A percentile compares a stretch with the other conserved stretches of the same genome.
Conservation (phyloP, 1,140 invertebrate species). For the Cyclargus thomasi region DNA sequence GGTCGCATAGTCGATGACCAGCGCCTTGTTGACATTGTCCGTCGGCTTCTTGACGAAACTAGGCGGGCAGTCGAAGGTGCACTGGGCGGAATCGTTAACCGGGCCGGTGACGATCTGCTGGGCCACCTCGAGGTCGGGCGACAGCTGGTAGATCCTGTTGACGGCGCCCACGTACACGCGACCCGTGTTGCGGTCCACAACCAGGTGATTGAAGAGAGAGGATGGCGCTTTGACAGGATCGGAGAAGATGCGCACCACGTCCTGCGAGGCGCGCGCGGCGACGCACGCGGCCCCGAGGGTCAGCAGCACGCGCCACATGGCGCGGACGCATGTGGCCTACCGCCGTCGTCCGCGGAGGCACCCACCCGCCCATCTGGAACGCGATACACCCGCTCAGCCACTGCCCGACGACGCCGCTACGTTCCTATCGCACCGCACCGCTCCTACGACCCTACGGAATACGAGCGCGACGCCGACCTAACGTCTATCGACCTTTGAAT, state of each 20-base stretch:
- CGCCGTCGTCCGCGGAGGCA: conserved; percentile 55
- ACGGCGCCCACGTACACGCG: conserved; percentile 95
- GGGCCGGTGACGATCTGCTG: conserved; percentile 91
- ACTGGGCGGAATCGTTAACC: conserved; percentile 90
- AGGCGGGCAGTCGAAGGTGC: conserved; percentile 89
- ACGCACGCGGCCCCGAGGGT: conserved; percentile 65
- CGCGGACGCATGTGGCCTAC: conserved; percentile 67
- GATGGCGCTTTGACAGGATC: conserved; percentile 76
- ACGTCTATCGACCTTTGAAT: not conserved
- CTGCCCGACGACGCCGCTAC: conserved; percentile 43
- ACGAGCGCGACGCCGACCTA: conserved; percentile 14
- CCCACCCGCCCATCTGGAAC: conserved; percentile 66
- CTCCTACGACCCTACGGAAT: conserved; percentile 38
- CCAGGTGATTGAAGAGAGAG: conserved; percentile 86
- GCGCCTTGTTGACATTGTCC: conserved; percentile 96
- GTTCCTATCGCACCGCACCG: conserved; percentile 65
- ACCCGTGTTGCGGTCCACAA: conserved; percentile 93
- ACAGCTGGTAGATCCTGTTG: conserved; percentile 94
- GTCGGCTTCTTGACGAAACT: conserved; percentile 83
- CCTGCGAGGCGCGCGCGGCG: conserved; percentile 71
- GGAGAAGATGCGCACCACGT: conserved; percentile 80
- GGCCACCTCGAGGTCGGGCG: conserved; percentile 87
- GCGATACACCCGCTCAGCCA: conserved; percentile 66
- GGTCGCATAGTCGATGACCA: conserved; percentile 94
- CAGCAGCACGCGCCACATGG: conserved; percentile 72